phyloP scores from a whole-genome alignment of 1,140 invertebrate species.

The Schlechtendalia chinensis region DNA sequence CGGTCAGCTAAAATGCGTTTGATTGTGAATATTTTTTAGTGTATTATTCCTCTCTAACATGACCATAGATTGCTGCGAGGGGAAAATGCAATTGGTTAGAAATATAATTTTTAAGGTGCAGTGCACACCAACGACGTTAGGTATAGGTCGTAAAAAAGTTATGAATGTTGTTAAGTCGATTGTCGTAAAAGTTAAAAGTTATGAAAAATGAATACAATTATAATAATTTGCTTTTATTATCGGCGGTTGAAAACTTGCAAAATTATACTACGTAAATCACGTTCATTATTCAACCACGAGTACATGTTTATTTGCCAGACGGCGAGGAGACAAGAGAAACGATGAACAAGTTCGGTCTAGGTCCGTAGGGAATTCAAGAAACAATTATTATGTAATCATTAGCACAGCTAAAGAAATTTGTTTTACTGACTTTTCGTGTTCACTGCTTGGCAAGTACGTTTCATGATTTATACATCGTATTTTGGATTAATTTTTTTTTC shows the following conservation, averaged over 20 bases:
- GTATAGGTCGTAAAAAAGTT: background rate
- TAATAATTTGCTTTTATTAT: background rate
- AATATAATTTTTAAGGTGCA: background rate
- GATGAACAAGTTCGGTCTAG: background rate
- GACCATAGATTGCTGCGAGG: no score
- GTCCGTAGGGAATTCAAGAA: background rate
- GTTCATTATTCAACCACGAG: background rate
- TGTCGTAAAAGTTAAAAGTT: conserved; percentile 12
- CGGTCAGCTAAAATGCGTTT: background rate
- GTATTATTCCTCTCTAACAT: no score
- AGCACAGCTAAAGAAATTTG: background rate
- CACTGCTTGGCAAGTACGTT: background rate
- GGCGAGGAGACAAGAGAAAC: background rate
- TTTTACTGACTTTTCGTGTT: background rate
- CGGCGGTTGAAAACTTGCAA: background rate
- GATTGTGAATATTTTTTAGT: background rate
- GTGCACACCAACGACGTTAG: background rate
- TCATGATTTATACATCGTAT: no score
- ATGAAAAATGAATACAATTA: conserved; percentile 14
- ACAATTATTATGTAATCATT: conserved; percentile 11
- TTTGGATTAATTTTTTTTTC: no score
- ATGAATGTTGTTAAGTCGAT: background rate
- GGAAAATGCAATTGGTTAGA: background rate
- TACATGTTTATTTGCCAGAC: background rate
- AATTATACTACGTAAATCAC: conserved; percentile 1